phyloP scores from a whole-genome alignment of 2,113 vertebrate genomes.

The Xerus inauris region DNA sequence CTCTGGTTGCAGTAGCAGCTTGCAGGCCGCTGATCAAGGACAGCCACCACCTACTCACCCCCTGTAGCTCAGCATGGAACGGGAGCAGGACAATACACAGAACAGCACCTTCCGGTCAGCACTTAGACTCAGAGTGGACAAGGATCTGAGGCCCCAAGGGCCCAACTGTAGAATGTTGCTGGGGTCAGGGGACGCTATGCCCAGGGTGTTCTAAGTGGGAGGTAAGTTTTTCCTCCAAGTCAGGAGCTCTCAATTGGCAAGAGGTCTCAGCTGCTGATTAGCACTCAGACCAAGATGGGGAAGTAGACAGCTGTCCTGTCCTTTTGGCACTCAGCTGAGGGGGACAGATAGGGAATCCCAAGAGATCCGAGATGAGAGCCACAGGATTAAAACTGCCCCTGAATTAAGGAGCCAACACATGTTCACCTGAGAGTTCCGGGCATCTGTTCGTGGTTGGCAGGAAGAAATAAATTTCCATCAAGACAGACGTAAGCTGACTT shows the following conservation, averaged over 20 bases:
- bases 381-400: not conserved
- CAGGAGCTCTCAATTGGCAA: no score
- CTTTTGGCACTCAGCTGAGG: not conserved
- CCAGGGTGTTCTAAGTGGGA: not conserved
- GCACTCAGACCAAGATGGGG: rapidly evolving
- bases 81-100: no score
- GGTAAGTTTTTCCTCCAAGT: not conserved
- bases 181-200: rapidly evolving
- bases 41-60: not conserved
- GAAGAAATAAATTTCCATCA: not conserved
- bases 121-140: no score
- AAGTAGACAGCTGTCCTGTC: rapidly evolving
- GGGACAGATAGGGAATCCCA: not conserved
- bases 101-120: not conserved
- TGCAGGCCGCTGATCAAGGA: not conserved
- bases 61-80: not conserved
- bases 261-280: not conserved
- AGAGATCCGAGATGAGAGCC: not conserved
- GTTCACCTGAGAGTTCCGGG: not conserved
- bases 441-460: not conserved
- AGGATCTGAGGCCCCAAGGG: not conserved
- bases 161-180: no score
- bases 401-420: rapidly evolving
- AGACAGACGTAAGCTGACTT: not conserved
- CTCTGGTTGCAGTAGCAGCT: not conserved